Conservation (phyloP, 2,113 vertebrate genomes). For the Natator depressus region DNA sequence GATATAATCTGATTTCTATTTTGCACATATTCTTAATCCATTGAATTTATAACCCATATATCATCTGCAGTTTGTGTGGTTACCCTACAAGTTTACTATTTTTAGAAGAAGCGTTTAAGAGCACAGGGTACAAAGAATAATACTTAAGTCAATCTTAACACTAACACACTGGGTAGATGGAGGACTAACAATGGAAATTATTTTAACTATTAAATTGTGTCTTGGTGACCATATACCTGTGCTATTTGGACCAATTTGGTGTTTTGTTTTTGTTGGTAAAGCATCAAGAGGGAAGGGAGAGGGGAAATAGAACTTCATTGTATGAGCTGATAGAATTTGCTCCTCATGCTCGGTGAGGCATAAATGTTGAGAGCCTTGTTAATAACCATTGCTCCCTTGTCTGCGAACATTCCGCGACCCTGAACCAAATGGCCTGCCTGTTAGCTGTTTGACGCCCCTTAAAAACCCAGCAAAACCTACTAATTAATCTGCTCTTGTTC, state of each 20-base stretch:
- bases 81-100: neutral
- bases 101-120: neutral
- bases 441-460: slow-evolving; percentile 9
- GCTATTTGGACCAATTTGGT: neutral
- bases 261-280: neutral
- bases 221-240: slow-evolving; percentile 14
- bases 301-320: slow-evolving; percentile 51
- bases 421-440: slow-evolving; percentile 51
- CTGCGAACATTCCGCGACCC: slow-evolving; percentile 61
- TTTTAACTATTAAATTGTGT: neutral
- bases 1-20: neutral
- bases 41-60: neutral
- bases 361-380: slow-evolving; percentile 64
- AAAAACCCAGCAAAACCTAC: slow-evolving; percentile 53
- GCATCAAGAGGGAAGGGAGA: neutral
- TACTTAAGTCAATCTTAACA: neutral
- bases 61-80: neutral
- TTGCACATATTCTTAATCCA: neutral
- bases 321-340: slow-evolving; percentile 29
- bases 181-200: neutral
- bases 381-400: slow-evolving; percentile 55
- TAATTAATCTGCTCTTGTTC: slow-evolving; percentile 74
- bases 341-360: slow-evolving; percentile 72
- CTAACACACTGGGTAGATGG: neutral
- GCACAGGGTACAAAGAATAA: neutral